A percentile compares a stretch with the other conserved stretches of the same genome.
Conservation (phyloP, 2,113 vertebrate genomes). For the Dipodomys merriami region DNA sequence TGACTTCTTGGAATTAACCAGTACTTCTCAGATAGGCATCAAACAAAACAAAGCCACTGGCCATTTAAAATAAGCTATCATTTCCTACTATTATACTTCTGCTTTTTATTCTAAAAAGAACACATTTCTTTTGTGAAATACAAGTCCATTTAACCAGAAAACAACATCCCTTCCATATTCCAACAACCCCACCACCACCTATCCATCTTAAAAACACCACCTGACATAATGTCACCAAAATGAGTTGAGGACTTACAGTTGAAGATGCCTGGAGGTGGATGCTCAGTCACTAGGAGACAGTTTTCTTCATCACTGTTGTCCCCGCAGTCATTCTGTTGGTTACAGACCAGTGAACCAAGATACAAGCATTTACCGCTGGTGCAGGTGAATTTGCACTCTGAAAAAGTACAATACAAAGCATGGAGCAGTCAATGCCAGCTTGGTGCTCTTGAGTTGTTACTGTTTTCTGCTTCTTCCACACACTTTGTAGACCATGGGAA, state of each 20-base stretch:
- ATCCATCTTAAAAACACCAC: background rate
- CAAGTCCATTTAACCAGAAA: background rate
- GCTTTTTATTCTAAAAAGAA: constrained; percentile 14
- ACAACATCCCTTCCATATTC: background rate
- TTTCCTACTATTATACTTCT: background rate
- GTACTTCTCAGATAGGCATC: background rate
- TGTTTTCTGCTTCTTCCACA: background rate
- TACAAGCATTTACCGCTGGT: constrained; percentile 97
- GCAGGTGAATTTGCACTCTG: constrained; percentile 99
- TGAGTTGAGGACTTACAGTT: constrained; percentile 91
- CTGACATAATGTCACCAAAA: background rate
- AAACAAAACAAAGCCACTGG: background rate
- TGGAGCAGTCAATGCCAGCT: background rate
- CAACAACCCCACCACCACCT: background rate
- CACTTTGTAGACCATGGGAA: background rate
- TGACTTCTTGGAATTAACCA: background rate
- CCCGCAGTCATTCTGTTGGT: constrained; percentile 97
- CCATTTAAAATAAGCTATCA: background rate
- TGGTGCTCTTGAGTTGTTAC: background rate
- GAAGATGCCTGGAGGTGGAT: constrained; percentile 95
- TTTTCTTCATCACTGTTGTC: constrained; percentile 99
- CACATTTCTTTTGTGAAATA: background rate
- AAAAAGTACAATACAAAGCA: constrained; percentile 76
- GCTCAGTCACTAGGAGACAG: constrained; percentile 96
- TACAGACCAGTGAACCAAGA: constrained; percentile 96